Evolutionary conservation across 1,140 invertebrate genomes (phyloP).

Genomic region (Heliconius hermathena): DNA sequence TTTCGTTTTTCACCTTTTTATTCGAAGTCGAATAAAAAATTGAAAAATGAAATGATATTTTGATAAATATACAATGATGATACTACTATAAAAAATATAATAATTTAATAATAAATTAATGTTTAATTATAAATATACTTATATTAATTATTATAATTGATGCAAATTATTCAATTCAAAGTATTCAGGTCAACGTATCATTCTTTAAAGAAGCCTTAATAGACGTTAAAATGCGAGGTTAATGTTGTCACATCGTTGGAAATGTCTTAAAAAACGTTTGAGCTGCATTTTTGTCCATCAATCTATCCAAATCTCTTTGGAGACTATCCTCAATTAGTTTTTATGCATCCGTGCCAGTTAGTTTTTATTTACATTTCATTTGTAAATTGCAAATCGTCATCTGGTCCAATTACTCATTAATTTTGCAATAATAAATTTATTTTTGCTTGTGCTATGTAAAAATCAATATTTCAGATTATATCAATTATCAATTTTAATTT

Average conservation of each 20-base stretch:
- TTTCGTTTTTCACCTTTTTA: no score
- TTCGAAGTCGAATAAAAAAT: no score
- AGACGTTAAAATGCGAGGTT: background rate
- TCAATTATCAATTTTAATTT: background rate
- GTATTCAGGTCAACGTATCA: background rate
- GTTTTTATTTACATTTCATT: conserved; percentile 7
- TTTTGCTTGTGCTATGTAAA: background rate
- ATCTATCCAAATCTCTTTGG: conserved; percentile 9
- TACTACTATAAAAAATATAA: background rate
- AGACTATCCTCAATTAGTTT: conserved; percentile 4
- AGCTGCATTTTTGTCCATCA: background rate
- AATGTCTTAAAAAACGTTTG: conserved; percentile 1
- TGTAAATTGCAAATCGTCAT: conserved; percentile 1
- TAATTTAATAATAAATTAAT: background rate
- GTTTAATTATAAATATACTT: background rate
- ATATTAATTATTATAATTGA: background rate
- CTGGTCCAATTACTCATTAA: background rate
- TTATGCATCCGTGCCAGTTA: conserved; percentile 6
- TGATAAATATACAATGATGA: no score
- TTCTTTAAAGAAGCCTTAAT: conserved; percentile 4
- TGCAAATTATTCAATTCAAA: background rate
- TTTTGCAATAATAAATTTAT: background rate
- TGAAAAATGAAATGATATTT: no score
- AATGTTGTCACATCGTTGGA: background rate
- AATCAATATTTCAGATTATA: background rate